Evolutionary conservation across 2,888 invertebrate species (phyloP).

Genomic region (Julus scandinavius): DNA sequence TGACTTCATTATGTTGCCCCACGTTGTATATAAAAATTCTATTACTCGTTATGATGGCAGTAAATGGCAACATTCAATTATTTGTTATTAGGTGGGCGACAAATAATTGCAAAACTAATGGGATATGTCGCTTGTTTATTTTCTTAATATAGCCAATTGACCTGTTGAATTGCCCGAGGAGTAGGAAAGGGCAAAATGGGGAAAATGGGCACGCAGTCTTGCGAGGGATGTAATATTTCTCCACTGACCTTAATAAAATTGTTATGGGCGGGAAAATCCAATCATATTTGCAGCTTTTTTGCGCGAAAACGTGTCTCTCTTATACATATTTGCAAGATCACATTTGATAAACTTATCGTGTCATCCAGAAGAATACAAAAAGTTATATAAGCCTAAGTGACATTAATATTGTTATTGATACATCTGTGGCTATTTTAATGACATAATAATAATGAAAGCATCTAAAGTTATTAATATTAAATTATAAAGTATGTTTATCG

Average conservation of each 20-base stretch:
- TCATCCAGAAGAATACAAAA: not conserved
- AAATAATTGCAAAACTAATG: slow-evolving; percentile 39
- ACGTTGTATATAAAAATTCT: slow-evolving; percentile 28
- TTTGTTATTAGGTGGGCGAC: slow-evolving; percentile 42
- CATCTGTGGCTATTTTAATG: not conserved
- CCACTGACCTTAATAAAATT: not conserved
- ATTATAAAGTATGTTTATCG: too few species aligned
- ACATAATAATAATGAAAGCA: not conserved
- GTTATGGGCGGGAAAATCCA: slow-evolving; percentile 1
- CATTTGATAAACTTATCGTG: not conserved
- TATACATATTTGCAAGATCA: not conserved
- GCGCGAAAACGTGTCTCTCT: not conserved
- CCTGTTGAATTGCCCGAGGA: slow-evolving; percentile 2
- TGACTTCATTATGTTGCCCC: slow-evolving; percentile 26
- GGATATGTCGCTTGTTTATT: slow-evolving; percentile 39
- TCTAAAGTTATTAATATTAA: not conserved
- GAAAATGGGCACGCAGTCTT: not conserved
- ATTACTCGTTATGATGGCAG: slow-evolving; percentile 28
- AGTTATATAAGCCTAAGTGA: not conserved
- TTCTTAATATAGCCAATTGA: slow-evolving; percentile 29
- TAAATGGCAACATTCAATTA: slow-evolving; percentile 42
- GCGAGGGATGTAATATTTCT: not conserved
- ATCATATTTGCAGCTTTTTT: not conserved
- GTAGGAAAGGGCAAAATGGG: not conserved
- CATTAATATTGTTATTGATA: not conserved